A percentile compares a stretch with the other conserved stretches of the same genome.
Conservation (phyloP, 2,888 invertebrate genomes). For the Mythimna loreyi region DNA sequence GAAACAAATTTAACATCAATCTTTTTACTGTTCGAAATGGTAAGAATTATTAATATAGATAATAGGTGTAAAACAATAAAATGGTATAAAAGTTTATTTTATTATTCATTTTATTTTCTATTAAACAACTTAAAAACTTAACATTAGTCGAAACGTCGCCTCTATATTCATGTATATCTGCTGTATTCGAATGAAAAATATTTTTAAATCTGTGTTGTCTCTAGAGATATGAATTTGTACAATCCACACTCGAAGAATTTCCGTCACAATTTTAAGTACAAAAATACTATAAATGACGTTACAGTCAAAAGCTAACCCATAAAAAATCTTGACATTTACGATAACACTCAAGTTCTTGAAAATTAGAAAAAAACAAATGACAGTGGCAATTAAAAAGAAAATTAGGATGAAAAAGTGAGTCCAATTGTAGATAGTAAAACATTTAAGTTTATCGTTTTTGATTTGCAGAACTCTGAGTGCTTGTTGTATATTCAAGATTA, state of each 20-base stretch:
- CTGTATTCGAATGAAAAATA: neutral
- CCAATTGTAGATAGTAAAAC: neutral
- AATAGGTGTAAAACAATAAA: neutral
- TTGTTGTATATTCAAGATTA: slow-evolving; percentile 19
- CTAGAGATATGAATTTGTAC: neutral
- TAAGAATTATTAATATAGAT: neutral
- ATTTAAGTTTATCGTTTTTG: neutral
- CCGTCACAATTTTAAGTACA: slow-evolving; percentile 7
- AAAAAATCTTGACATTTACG: too few relatives aligned
- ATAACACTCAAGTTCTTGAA: too few relatives aligned
- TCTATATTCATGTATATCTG: slow-evolving; percentile 14
- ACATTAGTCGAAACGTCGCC: slow-evolving; percentile 2
- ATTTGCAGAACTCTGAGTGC: slow-evolving; percentile 4
- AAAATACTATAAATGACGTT: slow-evolving; percentile 13
- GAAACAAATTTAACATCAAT: neutral
- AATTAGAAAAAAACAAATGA: too few relatives aligned
- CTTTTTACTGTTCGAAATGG: too few relatives aligned
- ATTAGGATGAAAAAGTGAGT: neutral
- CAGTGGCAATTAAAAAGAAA: neutral
- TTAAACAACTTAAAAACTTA: neutral
- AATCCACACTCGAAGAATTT: slow-evolving; percentile 17
- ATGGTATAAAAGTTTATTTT: neutral
- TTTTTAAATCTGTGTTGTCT: neutral
- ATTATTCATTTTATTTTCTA: neutral
- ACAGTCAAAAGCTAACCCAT: neutral